phyloP scores from a whole-genome alignment of 2,113 vertebrate genomes.

The Hemibagrus wyckioides region DNA sequence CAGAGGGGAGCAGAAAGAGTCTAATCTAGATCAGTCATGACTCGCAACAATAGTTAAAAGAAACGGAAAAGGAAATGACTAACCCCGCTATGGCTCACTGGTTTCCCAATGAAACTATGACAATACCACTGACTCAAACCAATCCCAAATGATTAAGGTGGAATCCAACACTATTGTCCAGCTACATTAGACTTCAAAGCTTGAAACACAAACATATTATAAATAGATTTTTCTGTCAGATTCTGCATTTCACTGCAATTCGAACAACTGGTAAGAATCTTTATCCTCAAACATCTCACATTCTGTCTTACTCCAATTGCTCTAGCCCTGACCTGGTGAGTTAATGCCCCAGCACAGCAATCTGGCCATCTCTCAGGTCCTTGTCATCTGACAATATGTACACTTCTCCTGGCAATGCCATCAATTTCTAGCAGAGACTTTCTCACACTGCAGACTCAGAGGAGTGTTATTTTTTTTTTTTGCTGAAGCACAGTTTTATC shows the following conservation, averaged over 20 bases:
- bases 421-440: slow-evolving; percentile 8
- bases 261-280: background rate
- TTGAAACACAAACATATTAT: background rate
- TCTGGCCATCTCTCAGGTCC: slow-evolving; percentile 61
- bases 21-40: slow-evolving; percentile 1
- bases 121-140: background rate
- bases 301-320: background rate
- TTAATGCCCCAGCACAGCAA: slow-evolving; percentile 53
- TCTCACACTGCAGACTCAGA: slow-evolving; percentile 57
- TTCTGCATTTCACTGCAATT: background rate
- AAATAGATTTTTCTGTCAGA: background rate
- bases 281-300: background rate
- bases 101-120: background rate
- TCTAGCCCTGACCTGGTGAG: slow-evolving; percentile 45
- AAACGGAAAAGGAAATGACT: background rate
- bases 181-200: background rate
- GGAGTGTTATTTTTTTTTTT: slow-evolving; percentile 7
- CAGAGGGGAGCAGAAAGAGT: background rate
- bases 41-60: background rate
- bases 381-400: slow-evolving; percentile 69
- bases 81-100: background rate
- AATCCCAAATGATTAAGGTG: background rate
- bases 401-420: slow-evolving; percentile 38
- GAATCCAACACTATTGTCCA: background rate
- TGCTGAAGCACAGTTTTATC: slow-evolving; percentile 57